Base-by-base conservation (phyloP, 2,888 invertebrate genomes). In the Latrodectus hesperus region DNA sequence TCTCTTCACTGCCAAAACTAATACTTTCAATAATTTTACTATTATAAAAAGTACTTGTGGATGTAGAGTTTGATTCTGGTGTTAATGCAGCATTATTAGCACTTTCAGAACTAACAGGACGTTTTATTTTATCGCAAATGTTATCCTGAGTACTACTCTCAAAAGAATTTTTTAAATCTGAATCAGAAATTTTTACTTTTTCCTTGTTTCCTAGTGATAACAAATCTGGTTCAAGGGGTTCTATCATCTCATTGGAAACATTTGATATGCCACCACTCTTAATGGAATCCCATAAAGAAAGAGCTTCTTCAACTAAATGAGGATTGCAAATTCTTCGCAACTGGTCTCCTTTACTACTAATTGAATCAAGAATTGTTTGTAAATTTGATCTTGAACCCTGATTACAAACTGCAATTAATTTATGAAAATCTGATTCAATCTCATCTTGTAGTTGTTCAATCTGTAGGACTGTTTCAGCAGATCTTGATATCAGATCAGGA, bases 311-410 rank as follows among this genome's bases (percentile, higher is more conserved):
- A 0, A 98, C 95, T 64, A 96, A 93, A 11, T 95, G 95, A 0
- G 96, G 96, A 91, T 97, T 96, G 96, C 97, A 98, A 3, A 97
- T 94, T 76, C 95, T 95, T 4, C 97, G 93, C 83, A 98, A 93
- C 77, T 96, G 95, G 89, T 95, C 94, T 0, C 96, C 95, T 94
- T 89, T 89, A 77, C 84, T 89, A 17, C 88, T 87, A 22, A 89
- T 65, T n/a, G 75, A 80, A 85, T 90, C 87, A 60, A 90, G 80
- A 22, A 89, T 73, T 16, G 83, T 52, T 71, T 89, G 90, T 68
- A 90, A 75, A 53, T 73, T 84, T 65, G 78, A 74, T 26, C 78
- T 81, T 73, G 67, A 68, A 73, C 83, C 78, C 38, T 89, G 81
- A 53, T 83, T 76, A 68, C 89, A 90, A 16, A 89, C 71, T 26